These are phyloP conservation scores for Leptopilina myrica DNA, from an alignment of 2,888 invertebrate genomes.

Conservation along the genomic window DNA sequence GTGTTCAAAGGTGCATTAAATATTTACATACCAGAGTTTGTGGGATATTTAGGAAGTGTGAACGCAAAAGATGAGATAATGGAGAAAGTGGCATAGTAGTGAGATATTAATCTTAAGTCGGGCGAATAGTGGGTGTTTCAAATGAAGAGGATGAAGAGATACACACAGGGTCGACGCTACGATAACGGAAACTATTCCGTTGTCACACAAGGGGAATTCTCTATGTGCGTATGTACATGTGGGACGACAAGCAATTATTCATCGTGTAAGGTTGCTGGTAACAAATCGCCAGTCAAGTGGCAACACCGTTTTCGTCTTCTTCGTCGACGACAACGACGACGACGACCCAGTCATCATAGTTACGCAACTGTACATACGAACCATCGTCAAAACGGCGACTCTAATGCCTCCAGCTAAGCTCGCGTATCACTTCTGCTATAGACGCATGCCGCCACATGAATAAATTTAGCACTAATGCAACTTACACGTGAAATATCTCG, in stretches of 20 bases:
- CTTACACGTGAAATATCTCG: no score
- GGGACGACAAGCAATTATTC: constrained; percentile 71
- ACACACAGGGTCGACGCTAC: constrained; percentile 45
- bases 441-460: constrained; percentile 52
- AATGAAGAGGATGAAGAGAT: constrained; percentile 40
- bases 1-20: background rate
- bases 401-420: constrained; percentile 63
- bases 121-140: constrained; percentile 53
- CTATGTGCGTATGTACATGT: constrained; percentile 55
- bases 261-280: constrained; percentile 74
- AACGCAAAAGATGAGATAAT: constrained; percentile 21
- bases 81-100: constrained; percentile 22
- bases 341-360: constrained; percentile 51
- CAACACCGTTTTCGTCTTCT: constrained; percentile 65
- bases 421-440: constrained; percentile 52
- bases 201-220: constrained; percentile 57
- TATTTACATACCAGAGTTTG: background rate
- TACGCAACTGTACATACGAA: constrained; percentile 56
- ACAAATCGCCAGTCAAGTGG: constrained; percentile 76
- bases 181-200: constrained; percentile 62
- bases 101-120: constrained; percentile 32
- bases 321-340: constrained; percentile 46
- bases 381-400: constrained; percentile 2
- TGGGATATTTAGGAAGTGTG: constrained; percentile 2
- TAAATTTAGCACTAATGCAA: constrained; percentile 71